Conservation (phyloP, 2,113 vertebrate genomes). For the Pachyramphus minor region DNA sequence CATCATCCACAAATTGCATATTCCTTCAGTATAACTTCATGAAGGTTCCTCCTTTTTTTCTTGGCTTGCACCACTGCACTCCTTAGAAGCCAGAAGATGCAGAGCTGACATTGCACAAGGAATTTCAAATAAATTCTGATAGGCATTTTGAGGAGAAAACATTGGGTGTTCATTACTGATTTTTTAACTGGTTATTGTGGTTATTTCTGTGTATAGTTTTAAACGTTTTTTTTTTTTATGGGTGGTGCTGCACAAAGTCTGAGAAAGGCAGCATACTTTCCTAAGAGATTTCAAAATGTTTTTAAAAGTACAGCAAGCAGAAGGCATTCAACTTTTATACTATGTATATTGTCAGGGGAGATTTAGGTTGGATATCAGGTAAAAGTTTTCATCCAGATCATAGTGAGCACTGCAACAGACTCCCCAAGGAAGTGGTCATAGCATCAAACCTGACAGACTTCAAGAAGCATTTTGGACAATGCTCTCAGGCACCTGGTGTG, state of each 20-base stretch:
- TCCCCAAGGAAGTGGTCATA: background rate
- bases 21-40: background rate
- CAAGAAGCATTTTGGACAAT: background rate
- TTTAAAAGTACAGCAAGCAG: background rate
- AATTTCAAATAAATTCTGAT: background rate
- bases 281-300: background rate
- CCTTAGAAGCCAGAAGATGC: background rate
- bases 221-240: background rate
- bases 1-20: conserved; percentile 36
- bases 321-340: background rate
- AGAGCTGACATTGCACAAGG: background rate
- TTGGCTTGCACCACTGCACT: background rate
- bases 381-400: background rate
- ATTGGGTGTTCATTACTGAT: background rate
- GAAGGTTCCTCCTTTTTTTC: background rate
- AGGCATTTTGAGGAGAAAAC: background rate
- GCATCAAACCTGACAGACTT: background rate
- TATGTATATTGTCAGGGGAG: background rate
- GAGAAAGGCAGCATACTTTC: background rate
- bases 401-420: background rate
- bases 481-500: background rate
- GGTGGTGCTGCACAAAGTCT: background rate
- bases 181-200: background rate
- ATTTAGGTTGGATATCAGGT: background rate
- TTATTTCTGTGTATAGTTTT: background rate